Base-by-base conservation (phyloP, 2,888 invertebrate species). In the Mermis nigrescens region DNA sequence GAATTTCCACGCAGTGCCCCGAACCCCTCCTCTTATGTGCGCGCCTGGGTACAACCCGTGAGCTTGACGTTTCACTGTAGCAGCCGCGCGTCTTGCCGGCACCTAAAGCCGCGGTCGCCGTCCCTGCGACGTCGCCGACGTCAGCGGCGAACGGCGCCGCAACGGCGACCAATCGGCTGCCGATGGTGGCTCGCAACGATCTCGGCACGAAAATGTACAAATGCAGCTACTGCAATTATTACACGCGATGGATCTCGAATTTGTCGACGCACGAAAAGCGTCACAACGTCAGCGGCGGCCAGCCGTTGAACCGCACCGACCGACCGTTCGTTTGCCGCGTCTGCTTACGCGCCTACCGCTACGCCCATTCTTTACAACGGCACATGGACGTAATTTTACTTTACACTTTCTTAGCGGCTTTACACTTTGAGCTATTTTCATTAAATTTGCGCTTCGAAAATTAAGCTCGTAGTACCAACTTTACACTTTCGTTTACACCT, bases 191-290 rank as follows among this genome's bases (percentile, higher is more conserved):
- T 65, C 28, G 54, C 24, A 27, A 60, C 85, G 64, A 64, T 46
- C 63, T 64, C 58, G 67, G 67, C 57, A 67, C 68, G 46, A 69
- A 87, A 74, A 83, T 82, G 62, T 90, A 89, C 76, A 84, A 85
- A 64, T 91, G 91, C 76, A 84, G 86, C 51, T 82, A 84, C 72
- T 91, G 91, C 73, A 83, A 85, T 59, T 91, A 89, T 73, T 83
- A 85, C 51, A 89, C 90, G 45, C 83, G 86, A 64, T 84, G 88
- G 71, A 80, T 89, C 68, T 88, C 89, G 58, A 86, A 90, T 69
- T 79, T 91, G 66, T 88, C 87, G 74, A 85, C 89, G 57, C 91
- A 91, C 76, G 90, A 91, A 74, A 82, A 86, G 67, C 85, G 86
- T 48, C 89, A 89, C 74, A 76, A 78, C 22, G 74, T 64, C 63